Evolutionary conservation across 2,113 vertebrate species (phyloP), one percentile per base, ranked within the genome.

Genomic region (Labrus mixtus): DNA sequence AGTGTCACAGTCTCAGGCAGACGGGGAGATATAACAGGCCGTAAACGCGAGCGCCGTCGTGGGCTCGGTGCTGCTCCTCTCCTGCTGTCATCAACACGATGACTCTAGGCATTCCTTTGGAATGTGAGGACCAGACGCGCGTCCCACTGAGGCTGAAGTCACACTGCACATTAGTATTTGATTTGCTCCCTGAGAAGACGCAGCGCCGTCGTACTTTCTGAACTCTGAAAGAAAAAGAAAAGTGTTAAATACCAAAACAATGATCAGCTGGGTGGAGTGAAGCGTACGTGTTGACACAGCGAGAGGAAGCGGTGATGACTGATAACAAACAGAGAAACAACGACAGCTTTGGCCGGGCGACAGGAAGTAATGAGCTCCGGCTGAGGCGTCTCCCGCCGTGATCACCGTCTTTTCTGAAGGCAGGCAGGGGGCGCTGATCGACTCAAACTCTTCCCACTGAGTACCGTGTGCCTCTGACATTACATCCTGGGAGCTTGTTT

Each of bases 91-190:
- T 29, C 70, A 37, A 53, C 66, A 78, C n/a, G n/a, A n/a, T 74
- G 79, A 73, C 68, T 29, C 71, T 72, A 53, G 46, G 60, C 65
- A 48, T 84, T 85, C 60, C 60, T 33, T 61, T 36, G 51, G 17
- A 29, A 73, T 78, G 63, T 60, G 50, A 20, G 51, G 36, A 75
- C n/a, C 53, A 17, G 69, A 75, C 69, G 76, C 80, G 61, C 69
- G 55, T 70, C 81, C 84, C 54, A 83, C 79, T 60, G 71, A 36
- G 74, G 71, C 73, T 63, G 66, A 36, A 79, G 46, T 73, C 61
- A 20, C 78, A 86, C 73, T 63, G 64, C 66, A 91, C 86, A 87
- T 91, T 82, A 81, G 74, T 83, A 64, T 87, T 89, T 89, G 79
- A 90, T 86, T 85, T 87, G 81, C 87, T 78, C 83, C 65, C 79